These are phyloP conservation scores for Heliconius sara DNA, from an alignment of 2,888 invertebrate genomes.

Conservation along the genomic window DNA sequence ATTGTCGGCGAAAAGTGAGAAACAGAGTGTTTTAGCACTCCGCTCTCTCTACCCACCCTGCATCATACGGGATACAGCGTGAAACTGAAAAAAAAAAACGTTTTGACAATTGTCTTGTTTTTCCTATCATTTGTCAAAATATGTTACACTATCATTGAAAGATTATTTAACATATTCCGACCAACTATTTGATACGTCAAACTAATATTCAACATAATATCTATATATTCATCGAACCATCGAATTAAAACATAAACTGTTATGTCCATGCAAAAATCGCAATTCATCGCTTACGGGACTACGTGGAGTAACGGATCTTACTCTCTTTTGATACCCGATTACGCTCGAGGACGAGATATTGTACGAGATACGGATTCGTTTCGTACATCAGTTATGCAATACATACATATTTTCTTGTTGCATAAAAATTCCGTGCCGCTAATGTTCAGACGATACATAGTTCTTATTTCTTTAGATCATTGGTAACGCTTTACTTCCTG, in stretches of 20 bases:
- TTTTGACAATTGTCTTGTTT: too few relatives aligned
- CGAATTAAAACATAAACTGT: conserved; percentile 23
- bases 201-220: neutral
- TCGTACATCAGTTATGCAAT: conserved; percentile 50
- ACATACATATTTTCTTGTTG: conserved; percentile 53
- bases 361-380: conserved; percentile 44
- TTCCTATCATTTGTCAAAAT: too few relatives aligned
- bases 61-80: neutral
- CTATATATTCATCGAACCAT: neutral
- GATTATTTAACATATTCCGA: neutral
- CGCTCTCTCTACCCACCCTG: neutral
- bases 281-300: conserved; percentile 41
- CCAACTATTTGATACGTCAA: too few relatives aligned
- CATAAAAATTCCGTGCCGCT: conserved; percentile 62
- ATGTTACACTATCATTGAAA: too few relatives aligned
- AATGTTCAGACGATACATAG: conserved; percentile 43
- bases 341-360: conserved; percentile 35
- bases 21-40: neutral
- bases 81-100: neutral
- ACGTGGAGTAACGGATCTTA: conserved; percentile 31
- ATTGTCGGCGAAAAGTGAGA: too few relatives aligned
- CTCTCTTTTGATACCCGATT: conserved; percentile 34
- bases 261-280: conserved; percentile 27
- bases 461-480: conserved; percentile 19
- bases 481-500: conserved; percentile 54